phyloP scores from a whole-genome alignment of 2,888 invertebrate genomes.

The Lasioglossum pauxillum region DNA sequence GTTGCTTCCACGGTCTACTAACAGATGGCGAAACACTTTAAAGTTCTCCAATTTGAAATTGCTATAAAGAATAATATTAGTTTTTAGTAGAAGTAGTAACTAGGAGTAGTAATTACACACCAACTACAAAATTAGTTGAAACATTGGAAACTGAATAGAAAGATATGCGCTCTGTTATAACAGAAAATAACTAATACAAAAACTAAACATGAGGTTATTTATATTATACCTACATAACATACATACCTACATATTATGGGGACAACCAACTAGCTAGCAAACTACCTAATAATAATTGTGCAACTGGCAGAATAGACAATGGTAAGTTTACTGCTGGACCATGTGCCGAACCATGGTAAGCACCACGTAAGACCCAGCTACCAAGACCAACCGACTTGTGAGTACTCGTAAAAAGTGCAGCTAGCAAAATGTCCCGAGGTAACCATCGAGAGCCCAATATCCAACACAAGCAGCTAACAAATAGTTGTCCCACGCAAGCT shows the following conservation, averaged over 20 bases:
- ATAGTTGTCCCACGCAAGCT: constrained; percentile 80
- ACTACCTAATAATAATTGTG: constrained; percentile 81
- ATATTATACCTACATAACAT: constrained; percentile 13
- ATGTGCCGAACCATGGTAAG: constrained; percentile 81
- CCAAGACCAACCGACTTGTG: constrained; percentile 82
- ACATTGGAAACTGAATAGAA: background rate
- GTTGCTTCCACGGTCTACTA: background rate
- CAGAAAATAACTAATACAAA: background rate
- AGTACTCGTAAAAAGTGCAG: constrained; percentile 81
- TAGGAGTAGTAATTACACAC: background rate
- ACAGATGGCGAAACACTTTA: background rate
- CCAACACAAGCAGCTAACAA: constrained; percentile 81
- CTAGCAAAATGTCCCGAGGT: constrained; percentile 76
- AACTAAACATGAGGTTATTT: constrained; percentile 8
- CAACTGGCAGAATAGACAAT: constrained; percentile 80
- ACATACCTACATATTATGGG: constrained; percentile 65
- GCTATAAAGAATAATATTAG: constrained; percentile 15
- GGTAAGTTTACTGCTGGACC: constrained; percentile 81
- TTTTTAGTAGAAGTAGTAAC: background rate
- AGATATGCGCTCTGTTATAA: constrained; percentile 6
- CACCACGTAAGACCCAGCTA: constrained; percentile 81
- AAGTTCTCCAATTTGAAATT: constrained; percentile 9
- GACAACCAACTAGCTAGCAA: constrained; percentile 80
- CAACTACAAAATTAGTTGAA: background rate
- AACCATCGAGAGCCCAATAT: constrained; percentile 80